Percentiles rank a stretch among this genome's conserved stretches.
Evolutionary conservation across 2,797 vertebrate species (phyloP).

Genomic region (Poecile montanus): DNA sequence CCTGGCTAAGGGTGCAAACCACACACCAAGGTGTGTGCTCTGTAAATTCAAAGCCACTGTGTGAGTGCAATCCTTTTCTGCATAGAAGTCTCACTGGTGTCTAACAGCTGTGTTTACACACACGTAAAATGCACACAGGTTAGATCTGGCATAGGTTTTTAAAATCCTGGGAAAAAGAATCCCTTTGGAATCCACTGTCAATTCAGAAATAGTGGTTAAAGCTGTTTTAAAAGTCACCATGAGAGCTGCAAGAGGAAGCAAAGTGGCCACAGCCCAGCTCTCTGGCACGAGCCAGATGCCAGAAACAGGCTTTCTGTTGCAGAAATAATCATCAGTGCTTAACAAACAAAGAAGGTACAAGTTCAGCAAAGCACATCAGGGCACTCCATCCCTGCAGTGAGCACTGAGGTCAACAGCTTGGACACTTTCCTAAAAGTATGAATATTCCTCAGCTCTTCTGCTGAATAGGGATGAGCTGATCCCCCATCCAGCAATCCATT

Average conservation of each 20-base stretch:
- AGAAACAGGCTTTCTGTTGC: not conserved
- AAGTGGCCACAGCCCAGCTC: not conserved
- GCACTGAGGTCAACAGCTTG: slow-evolving; percentile 10
- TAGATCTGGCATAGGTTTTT: not conserved
- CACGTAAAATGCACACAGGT: not conserved
- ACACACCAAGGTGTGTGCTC: too few species aligned
- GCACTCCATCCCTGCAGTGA: not conserved
- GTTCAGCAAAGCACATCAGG: not conserved
- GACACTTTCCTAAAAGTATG: not conserved
- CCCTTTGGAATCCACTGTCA: not conserved
- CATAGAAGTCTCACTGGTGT: fast-evolving
- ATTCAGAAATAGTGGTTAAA: not conserved
- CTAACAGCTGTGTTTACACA: not conserved
- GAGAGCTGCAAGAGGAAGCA: not conserved
- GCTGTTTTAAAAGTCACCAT: too few species aligned
- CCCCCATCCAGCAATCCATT: slow-evolving; percentile 19
- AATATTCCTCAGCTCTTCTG: not conserved
- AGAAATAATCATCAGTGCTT: not conserved
- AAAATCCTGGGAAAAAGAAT: not conserved
- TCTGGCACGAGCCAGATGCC: not conserved
- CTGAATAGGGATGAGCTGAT: not conserved
- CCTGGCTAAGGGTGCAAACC: too few species aligned
- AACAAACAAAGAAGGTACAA: not conserved
- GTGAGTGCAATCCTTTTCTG: not conserved
- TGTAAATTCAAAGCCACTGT: not conserved